These are phyloP conservation scores for Xenopus petersii DNA, from an alignment of 2,797 vertebrate genomes.

Conservation along the genomic window DNA sequence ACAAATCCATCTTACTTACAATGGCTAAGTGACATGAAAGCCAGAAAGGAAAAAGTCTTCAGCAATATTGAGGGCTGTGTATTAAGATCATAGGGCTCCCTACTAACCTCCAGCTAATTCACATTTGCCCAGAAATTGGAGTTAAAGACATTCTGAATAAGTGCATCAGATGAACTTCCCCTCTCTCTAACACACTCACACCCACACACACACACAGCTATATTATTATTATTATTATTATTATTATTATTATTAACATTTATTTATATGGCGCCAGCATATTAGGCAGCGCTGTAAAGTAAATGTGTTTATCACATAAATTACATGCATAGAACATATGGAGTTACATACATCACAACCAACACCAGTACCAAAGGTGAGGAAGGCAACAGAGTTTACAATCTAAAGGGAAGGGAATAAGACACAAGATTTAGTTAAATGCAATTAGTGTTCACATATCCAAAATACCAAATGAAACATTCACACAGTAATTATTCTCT, in stretches of 20 bases:
- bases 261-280: no score
- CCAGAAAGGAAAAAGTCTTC: constrained; percentile 91
- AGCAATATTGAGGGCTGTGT: constrained; percentile 83
- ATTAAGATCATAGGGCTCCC: constrained; percentile 42
- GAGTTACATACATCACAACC: no score
- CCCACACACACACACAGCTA: neutral
- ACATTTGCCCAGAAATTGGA: constrained; percentile 39
- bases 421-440: no score
- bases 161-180: constrained; percentile 11
- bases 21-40: constrained; percentile 95
- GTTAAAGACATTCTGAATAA: constrained; percentile 32
- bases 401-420: no score
- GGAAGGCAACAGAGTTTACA: no score
- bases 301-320: no score
- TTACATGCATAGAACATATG: no score
- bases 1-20: constrained; percentile 99
- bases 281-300: no score
- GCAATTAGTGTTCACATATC: constrained; percentile 3
- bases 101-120: constrained; percentile 33
- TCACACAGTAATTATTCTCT: no score
- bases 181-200: neutral
- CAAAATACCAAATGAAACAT: neutral
- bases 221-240: no score
- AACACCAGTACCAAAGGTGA: no score
- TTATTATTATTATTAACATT: no score